Conservation (phyloP, 2,113 vertebrate genomes). For the Amphilophus citrinellus region DNA sequence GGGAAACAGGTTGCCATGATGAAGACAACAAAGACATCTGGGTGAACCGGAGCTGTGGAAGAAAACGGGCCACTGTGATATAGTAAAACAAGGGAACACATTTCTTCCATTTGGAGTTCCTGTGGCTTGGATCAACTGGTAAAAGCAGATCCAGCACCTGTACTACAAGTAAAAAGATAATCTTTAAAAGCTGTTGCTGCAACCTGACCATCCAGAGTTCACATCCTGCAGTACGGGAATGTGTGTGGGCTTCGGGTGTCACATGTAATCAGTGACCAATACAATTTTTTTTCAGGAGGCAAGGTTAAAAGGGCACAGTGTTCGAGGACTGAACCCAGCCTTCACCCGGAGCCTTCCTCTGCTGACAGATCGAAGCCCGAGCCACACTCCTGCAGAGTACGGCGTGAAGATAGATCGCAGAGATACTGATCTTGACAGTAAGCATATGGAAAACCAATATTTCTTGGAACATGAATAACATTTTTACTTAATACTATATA, state of each 20-base stretch:
- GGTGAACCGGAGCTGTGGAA: slow-evolving; percentile 36
- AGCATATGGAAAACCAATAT: slow-evolving; percentile 60
- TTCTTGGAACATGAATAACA: not conserved
- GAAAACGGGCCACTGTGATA: slow-evolving; percentile 62
- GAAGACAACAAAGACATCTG: slow-evolving; percentile 65
- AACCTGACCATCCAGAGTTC: slow-evolving; percentile 25
- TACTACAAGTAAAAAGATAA: slow-evolving; percentile 24
- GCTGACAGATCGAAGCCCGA: slow-evolving; percentile 76
- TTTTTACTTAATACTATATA: not conserved
- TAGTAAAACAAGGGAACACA: slow-evolving; percentile 64
- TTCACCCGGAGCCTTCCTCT: slow-evolving; percentile 74
- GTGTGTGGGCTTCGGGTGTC: not conserved
- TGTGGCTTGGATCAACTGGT: slow-evolving; percentile 57
- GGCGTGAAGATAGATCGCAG: slow-evolving; percentile 69
- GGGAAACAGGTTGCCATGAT: slow-evolving; percentile 65
- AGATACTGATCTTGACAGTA: slow-evolving; percentile 87
- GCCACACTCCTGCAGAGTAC: slow-evolving; percentile 73
- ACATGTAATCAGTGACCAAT: slow-evolving; percentile 14
- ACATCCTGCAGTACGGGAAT: not conserved
- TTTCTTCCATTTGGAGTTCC: slow-evolving; percentile 77
- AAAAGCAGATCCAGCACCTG: slow-evolving; percentile 61
- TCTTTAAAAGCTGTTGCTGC: slow-evolving; percentile 22
- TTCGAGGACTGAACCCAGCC: slow-evolving; percentile 42
- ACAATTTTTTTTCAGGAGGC: slow-evolving; percentile 68
- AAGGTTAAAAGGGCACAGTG: slow-evolving; percentile 54